These are phyloP conservation scores for Loxodonta africana DNA, from an alignment of 2,113 vertebrate species.

Conservation along the genomic window DNA sequence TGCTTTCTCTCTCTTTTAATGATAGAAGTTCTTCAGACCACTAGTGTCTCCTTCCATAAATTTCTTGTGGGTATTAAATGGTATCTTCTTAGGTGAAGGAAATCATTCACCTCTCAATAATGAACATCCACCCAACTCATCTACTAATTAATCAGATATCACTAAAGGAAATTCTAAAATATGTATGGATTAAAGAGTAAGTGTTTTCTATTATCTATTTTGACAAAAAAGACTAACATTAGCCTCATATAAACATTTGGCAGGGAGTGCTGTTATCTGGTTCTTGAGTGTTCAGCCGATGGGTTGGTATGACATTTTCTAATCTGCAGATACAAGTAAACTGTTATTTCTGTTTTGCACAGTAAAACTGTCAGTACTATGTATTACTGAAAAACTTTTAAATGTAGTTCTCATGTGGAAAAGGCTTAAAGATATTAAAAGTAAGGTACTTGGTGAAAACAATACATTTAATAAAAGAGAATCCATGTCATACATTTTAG, in stretches of 20 bases:
- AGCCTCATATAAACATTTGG: neutral
- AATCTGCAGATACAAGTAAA: neutral
- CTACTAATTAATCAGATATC: neutral
- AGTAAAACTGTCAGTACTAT: neutral
- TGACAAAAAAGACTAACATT: slow-evolving; percentile 11
- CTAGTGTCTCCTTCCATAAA: neutral
- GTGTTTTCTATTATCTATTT: neutral
- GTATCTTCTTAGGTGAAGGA: neutral
- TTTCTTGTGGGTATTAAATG: neutral
- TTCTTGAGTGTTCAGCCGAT: neutral
- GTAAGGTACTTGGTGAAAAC: neutral
- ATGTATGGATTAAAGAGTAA: slow-evolving; percentile 6
- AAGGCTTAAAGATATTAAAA: neutral
- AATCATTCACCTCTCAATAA: neutral
- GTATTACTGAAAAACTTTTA: slow-evolving; percentile 4
- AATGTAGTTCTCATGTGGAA: slow-evolving; percentile 14
- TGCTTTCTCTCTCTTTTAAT: neutral
- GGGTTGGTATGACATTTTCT: neutral
- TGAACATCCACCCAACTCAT: neutral
- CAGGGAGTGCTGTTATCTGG: neutral
- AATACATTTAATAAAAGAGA: neutral
- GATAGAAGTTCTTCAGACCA: neutral
- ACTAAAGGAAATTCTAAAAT: slow-evolving; percentile 15
- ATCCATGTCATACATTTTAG: neutral
- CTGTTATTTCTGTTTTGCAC: neutral